Evolutionary conservation across 2,888 invertebrate species (phyloP), one percentile per base, ranked within the genome.

Genomic region (Rhabditophanes sp.): DNA sequence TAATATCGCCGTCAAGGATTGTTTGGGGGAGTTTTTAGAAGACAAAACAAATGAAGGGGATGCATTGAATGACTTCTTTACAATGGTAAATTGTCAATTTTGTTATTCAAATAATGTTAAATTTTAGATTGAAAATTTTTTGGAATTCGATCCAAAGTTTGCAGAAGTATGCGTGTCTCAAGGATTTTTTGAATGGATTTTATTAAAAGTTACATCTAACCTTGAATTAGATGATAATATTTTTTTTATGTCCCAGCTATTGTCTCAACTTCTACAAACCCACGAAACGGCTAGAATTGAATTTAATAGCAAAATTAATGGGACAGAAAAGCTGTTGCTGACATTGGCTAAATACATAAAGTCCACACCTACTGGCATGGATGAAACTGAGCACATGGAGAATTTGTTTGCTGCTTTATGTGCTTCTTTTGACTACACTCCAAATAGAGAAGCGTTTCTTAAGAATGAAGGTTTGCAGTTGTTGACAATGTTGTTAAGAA

Each of bases 351-450:
- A 29, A 4, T 8, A 3, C 7, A 16, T 28, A 6, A n/a, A 15
- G 1, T 6, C 15, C 6, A 29, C 11, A 18, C 12, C 6, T 11
- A 11, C 11, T n/a, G n/a, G 7, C 14, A 36, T 78, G 2, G 93
- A 93, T 67, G 96, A 99, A 66, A 79, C 82, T 56, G 96, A 96
- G 68, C 79, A 84, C 59, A 93, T 96, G 93, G 93, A 96, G 69
- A 96, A 96, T 69, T 73, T 99, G 49, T 99, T 99, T 66, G 82
- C 93, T 68, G 78, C 81, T 36, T 70, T 96, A 41, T 96, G 96
- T 66, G 88, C 88, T 33, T 78, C 85, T 35, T 73, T 96, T 37
- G 80, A 90, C 79, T 75, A 78, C 44, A 74, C 78, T 9, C 72
- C 78, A 42, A 99, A 96, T 69, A 75, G 88, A 30, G 82, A 42